These are phyloP conservation scores for Lepus timidus DNA, from an alignment of 2,113 vertebrate species.

Conservation along the genomic window DNA sequence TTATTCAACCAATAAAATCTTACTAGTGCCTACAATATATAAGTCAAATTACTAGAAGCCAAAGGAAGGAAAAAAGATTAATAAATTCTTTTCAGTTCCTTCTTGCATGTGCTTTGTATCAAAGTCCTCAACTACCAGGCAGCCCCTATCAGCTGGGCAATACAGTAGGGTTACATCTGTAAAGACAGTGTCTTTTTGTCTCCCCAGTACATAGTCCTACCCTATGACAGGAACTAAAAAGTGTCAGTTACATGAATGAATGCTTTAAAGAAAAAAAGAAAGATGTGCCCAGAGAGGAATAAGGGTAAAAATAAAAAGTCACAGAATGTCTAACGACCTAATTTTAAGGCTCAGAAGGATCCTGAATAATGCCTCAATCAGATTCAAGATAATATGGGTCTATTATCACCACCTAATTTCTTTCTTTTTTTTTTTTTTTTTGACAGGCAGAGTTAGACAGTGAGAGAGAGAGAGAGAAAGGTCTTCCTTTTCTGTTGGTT, in stretches of 20 bases:
- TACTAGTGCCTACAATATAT: background rate
- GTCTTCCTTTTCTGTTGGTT: no score
- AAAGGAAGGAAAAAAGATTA: background rate
- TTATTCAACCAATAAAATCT: slow-evolving; percentile 30
- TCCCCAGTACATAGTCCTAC: background rate
- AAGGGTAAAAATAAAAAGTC: background rate
- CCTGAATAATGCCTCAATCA: background rate
- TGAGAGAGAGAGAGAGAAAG: no score
- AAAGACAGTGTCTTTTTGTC: background rate
- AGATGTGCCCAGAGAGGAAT: background rate
- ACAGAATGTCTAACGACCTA: background rate
- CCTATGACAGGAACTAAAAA: slow-evolving; percentile 22
- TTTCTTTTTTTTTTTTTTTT: no score
- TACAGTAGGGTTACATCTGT: background rate
- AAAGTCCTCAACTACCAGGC: background rate
- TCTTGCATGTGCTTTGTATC: background rate
- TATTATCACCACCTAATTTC: no score
- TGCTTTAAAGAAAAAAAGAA: no score
- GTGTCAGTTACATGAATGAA: background rate
- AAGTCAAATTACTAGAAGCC: slow-evolving; percentile 1
- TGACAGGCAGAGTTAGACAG: no score
- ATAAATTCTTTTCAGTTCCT: background rate
- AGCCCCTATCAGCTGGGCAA: background rate
- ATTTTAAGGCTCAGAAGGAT: background rate
- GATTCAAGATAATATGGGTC: background rate